Evolutionary conservation across 2,113 vertebrate genomes (phyloP).

Genomic region (Acrocephalus kingi): DNA sequence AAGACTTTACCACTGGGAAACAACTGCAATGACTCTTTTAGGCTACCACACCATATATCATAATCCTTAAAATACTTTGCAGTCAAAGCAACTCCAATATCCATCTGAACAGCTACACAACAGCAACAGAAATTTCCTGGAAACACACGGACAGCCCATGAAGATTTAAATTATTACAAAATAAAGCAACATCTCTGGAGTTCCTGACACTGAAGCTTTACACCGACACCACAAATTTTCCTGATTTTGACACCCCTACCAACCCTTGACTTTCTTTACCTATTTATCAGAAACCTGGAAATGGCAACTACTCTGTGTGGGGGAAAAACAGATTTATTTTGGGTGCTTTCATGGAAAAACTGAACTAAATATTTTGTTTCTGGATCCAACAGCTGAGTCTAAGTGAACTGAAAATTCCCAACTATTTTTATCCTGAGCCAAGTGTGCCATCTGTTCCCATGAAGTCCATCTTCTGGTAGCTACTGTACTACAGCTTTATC

Average conservation of each 20-base stretch:
- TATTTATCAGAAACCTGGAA: background rate
- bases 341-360: background rate
- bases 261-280: background rate
- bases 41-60: background rate
- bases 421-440: constrained; percentile 26
- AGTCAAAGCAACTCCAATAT: background rate
- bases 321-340: background rate
- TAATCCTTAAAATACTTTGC: background rate
- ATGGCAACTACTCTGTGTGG: background rate
- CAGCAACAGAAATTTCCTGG: background rate
- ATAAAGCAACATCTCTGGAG: background rate
- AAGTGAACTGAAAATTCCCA: background rate
- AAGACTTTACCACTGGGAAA: background rate
- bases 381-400: background rate
- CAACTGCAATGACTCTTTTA: background rate
- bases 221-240: background rate
- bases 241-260: background rate
- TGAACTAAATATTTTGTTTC: background rate
- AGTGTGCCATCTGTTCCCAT: constrained; percentile 25
- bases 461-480: constrained; percentile 2
- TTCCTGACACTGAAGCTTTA: background rate
- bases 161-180: background rate
- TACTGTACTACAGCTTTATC: fast-evolving
- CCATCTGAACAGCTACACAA: background rate
- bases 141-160: background rate